Evolutionary conservation across 2,888 invertebrate species (phyloP).

Genomic region (Pollenia griseotomentosa): DNA sequence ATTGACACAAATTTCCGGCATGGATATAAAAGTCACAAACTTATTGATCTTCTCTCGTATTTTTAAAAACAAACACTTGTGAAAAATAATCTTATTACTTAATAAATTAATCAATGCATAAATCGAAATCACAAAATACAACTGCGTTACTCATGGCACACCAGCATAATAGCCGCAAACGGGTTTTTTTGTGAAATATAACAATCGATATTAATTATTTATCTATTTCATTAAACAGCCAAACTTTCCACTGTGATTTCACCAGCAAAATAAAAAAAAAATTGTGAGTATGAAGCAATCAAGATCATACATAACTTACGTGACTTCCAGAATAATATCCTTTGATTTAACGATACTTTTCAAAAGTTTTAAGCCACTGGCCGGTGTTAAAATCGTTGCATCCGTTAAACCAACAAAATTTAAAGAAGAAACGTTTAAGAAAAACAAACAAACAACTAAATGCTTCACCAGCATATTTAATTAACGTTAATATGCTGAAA

Average conservation of each 20-base stretch:
- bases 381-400: background rate
- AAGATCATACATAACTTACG: slow-evolving; percentile 53
- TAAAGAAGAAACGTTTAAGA: background rate
- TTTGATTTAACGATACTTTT: slow-evolving; percentile 42
- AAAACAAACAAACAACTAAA: slow-evolving; percentile 7
- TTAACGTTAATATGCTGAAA: background rate
- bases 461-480: slow-evolving; percentile 55
- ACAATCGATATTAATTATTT: too few species aligned
- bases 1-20: too few species aligned
- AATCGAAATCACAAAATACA: too few species aligned
- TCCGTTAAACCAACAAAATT: background rate
- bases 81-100: too few species aligned
- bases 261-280: background rate
- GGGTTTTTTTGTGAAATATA: too few species aligned
- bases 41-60: too few species aligned
- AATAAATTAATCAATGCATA: too few species aligned
- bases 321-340: slow-evolving; percentile 39
- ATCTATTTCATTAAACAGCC: too few species aligned
- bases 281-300: background rate
- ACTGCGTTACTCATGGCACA: too few species aligned
- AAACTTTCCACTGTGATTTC: background rate
- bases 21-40: too few species aligned
- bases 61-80: too few species aligned
- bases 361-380: slow-evolving; percentile 5
- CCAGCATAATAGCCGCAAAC: background rate